Conservation (phyloP, 2,113 vertebrate genomes). For the Hydrochoerus hydrochaeris region DNA sequence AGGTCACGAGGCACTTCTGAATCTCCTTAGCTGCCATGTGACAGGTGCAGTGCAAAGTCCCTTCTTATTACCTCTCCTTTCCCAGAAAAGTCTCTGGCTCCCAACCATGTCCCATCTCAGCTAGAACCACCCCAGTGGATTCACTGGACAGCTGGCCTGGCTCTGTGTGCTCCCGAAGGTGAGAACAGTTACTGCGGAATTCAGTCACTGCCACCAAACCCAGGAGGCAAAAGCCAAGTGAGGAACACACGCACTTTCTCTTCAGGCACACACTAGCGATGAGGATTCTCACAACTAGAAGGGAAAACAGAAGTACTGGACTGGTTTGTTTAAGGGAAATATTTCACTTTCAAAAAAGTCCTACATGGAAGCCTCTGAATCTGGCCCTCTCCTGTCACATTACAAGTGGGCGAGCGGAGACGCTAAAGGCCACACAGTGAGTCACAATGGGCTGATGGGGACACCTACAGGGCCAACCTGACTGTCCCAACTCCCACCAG, state of each 20-base stretch:
- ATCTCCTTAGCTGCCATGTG: not conserved
- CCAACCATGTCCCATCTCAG: not conserved
- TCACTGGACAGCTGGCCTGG: rapidly evolving
- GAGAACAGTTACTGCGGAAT: not conserved
- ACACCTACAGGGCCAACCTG: not conserved
- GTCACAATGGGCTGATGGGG: not conserved
- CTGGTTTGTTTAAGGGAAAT: not conserved
- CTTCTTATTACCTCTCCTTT: not conserved
- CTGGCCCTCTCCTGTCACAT: not conserved
- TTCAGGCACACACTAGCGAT: not conserved
- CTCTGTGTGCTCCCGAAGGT: not conserved
- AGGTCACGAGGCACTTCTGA: not conserved
- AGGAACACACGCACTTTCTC: not conserved
- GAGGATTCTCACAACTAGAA: not conserved
- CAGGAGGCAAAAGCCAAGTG: not conserved
- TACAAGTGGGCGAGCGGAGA: not conserved
- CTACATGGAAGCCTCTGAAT: not conserved
- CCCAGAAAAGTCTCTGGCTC: not conserved
- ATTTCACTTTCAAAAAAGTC: not conserved
- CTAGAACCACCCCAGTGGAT: too few species aligned
- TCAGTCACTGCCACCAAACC: not conserved
- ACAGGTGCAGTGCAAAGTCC: not conserved
- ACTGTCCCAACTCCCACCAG: not conserved
- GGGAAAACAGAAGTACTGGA: not conserved
- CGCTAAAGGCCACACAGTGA: not conserved